phyloP scores from a whole-genome alignment of 2,888 invertebrate species.

The Dolichomitus sp. region DNA sequence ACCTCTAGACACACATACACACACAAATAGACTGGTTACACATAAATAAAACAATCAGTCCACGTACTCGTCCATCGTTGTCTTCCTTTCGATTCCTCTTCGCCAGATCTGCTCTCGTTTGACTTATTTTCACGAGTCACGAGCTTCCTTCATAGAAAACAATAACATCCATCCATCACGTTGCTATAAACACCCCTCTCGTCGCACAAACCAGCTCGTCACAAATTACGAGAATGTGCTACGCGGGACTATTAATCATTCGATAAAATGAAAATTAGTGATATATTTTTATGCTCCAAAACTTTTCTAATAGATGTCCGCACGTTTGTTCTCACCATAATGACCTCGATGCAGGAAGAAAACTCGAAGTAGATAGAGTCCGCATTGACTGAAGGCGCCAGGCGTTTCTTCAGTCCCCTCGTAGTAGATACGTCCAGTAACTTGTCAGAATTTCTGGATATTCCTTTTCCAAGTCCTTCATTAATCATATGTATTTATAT shows the following conservation, averaged over 20 bases:
- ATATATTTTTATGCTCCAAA: not conserved
- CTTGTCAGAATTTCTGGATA: constrained; percentile 3
- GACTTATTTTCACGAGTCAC: constrained; percentile 46
- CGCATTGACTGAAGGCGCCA: not conserved
- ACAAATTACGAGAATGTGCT: constrained; percentile 9
- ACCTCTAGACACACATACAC: constrained; percentile 26
- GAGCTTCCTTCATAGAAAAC: constrained; percentile 28
- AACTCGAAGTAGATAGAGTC: constrained; percentile 15
- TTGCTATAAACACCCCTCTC: not conserved
- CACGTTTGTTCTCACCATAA: not conserved
- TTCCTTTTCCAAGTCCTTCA: not conserved
- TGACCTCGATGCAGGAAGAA: not conserved
- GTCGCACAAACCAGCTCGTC: not conserved
- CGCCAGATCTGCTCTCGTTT: constrained; percentile 30
- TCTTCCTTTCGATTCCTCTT: constrained; percentile 11
- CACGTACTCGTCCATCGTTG: not conserved
- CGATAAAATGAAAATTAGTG: constrained; percentile 11
- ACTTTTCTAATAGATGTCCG: constrained; percentile 17
- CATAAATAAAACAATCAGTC: constrained; percentile 53
- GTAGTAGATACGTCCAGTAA: constrained; percentile 7
- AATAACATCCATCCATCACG: constrained; percentile 58
- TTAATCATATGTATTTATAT: constrained; percentile 17
- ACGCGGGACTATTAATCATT: constrained; percentile 32
- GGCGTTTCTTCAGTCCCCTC: not conserved
- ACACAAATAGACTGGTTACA: not conserved